Evolutionary conservation across 2,113 vertebrate genomes (phyloP).

Genomic region (Riparia riparia): DNA sequence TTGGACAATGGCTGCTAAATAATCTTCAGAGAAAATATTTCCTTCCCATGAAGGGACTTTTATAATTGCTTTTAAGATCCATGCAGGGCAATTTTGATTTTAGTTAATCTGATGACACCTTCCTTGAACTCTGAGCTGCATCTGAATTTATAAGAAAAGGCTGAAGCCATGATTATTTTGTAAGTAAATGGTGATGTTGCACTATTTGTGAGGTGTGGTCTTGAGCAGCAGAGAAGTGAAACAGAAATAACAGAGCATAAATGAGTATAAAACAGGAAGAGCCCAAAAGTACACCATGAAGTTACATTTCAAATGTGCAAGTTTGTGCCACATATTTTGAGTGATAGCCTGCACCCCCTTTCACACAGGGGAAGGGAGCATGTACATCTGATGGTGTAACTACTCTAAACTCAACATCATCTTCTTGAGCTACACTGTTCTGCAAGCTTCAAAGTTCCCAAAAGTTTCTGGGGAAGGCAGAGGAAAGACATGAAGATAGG

Average conservation of each 20-base stretch:
- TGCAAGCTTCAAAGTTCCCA: not conserved
- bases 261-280: not conserved
- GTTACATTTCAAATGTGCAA: not conserved
- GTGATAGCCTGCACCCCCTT: not conserved
- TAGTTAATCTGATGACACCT: not conserved
- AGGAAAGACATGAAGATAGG: fast-evolving
- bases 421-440: not conserved
- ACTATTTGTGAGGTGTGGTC: not conserved
- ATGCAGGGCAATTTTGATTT: not conserved
- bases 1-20: not conserved
- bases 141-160: not conserved
- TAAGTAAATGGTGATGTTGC: not conserved
- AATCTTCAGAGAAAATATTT: not conserved
- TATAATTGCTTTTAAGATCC: not conserved
- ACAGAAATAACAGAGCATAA: not conserved
- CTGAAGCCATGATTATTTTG: not conserved
- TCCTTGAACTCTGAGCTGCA: not conserved
- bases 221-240: not conserved
- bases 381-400: not conserved
- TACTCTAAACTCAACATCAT: not conserved
- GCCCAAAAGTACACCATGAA: not conserved
- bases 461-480: not conserved
- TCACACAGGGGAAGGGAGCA: not conserved
- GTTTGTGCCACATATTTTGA: not conserved
- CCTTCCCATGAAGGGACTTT: not conserved